phyloP scores from a whole-genome alignment of 2,113 vertebrate species.

The Passer domesticus region DNA sequence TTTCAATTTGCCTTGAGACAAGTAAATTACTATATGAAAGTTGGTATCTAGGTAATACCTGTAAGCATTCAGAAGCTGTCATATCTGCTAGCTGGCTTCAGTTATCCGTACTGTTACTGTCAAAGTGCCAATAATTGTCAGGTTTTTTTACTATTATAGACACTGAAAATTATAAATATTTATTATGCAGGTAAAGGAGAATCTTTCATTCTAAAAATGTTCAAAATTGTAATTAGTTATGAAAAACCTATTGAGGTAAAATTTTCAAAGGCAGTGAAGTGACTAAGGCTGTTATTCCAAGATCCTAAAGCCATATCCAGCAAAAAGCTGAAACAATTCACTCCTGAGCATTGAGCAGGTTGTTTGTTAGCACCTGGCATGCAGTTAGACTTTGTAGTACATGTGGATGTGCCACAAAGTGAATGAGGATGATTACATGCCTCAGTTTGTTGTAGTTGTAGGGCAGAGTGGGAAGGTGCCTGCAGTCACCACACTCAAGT shows the following conservation, averaged over 20 bases:
- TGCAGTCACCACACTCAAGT: neutral
- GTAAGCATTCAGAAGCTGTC: neutral
- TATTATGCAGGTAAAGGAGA: neutral
- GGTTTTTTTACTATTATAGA: neutral
- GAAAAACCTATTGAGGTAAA: neutral
- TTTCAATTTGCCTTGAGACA: neutral
- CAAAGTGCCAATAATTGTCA: neutral
- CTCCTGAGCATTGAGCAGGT: neutral
- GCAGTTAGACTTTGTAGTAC: neutral
- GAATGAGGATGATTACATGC: neutral
- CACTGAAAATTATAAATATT: neutral
- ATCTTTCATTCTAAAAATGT: neutral
- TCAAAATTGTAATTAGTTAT: neutral
- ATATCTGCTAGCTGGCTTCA: neutral
- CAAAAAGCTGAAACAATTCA: neutral
- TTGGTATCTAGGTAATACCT: neutral
- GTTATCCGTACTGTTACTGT: neutral
- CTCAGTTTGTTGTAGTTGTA: neutral
- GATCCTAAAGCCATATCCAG: neutral
- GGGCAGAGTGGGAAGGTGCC: neutral
- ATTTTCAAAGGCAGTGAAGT: neutral
- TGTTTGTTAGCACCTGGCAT: neutral
- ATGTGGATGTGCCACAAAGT: neutral
- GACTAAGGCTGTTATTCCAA: neutral
- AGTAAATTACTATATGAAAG: neutral